phyloP scores from a whole-genome alignment of 2,888 invertebrate genomes.

The Drosophila stalkeri region DNA sequence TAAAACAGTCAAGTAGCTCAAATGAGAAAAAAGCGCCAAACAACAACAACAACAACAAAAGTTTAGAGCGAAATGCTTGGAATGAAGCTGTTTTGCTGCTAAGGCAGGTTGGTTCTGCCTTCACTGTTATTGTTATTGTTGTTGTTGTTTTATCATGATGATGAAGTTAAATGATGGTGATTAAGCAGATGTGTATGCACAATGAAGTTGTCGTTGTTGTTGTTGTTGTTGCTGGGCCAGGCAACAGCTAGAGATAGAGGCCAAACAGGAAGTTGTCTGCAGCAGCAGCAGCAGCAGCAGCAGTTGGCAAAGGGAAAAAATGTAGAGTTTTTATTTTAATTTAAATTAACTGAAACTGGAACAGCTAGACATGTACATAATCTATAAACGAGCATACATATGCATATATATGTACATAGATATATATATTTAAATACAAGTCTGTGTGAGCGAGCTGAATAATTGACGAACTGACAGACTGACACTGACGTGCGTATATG shows the following conservation, averaged over 20 bases:
- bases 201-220: slow-evolving; percentile 24
- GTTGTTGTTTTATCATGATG: slow-evolving; percentile 15
- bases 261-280: slow-evolving; percentile 38
- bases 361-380: slow-evolving; percentile 6
- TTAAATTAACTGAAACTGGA: slow-evolving; percentile 23
- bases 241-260: slow-evolving; percentile 17
- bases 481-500: not conserved
- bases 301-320: slow-evolving; percentile 13
- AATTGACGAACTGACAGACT: slow-evolving; percentile 1
- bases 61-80: not conserved
- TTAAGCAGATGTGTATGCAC: slow-evolving; percentile 32
- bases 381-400: not conserved
- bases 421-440: slow-evolving; percentile 3
- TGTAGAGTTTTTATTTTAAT: slow-evolving; percentile 20
- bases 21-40: slow-evolving; percentile 20
- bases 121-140: slow-evolving; percentile 10
- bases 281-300: not conserved
- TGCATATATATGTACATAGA: not conserved
- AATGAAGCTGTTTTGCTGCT: slow-evolving; percentile 2
- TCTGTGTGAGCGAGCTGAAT: not conserved
- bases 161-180: slow-evolving; percentile 38
- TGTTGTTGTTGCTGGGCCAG: slow-evolving; percentile 10
- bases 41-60: not conserved
- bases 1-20: slow-evolving; percentile 15
- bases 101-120: slow-evolving; percentile 12